These are phyloP conservation scores for Corvus cornix DNA, from an alignment of 2,113 vertebrate species.

Conservation along the genomic window DNA sequence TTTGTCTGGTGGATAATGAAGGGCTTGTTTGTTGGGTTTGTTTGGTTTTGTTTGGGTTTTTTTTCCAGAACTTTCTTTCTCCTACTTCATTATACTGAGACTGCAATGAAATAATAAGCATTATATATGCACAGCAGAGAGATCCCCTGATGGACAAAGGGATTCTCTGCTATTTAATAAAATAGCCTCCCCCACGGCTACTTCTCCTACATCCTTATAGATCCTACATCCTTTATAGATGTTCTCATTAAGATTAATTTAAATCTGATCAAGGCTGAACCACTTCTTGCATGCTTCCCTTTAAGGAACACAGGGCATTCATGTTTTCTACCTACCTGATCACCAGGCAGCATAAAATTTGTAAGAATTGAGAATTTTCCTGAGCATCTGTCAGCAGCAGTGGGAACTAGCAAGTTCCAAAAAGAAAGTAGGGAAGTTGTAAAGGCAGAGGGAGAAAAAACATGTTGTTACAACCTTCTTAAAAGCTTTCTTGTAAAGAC, in stretches of 20 bases:
- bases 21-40: not conserved
- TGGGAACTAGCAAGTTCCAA: not conserved
- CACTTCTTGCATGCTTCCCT: not conserved
- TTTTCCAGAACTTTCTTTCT: not conserved
- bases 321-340: not conserved
- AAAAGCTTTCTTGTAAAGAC: not conserved
- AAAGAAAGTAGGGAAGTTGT: not conserved
- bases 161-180: not conserved
- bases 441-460: not conserved
- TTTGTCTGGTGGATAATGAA: not conserved
- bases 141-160: not conserved
- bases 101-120: not conserved
- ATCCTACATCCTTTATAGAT: not conserved
- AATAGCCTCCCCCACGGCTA: not conserved
- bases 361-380: not conserved
- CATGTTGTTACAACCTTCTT: not conserved
- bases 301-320: not conserved
- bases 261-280: not conserved
- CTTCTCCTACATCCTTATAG: not conserved
- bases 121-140: not conserved
- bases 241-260: not conserved
- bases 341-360: not conserved
- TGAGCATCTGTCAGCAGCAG: not conserved
- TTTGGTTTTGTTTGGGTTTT: not conserved
- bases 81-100: not conserved